These are phyloP conservation scores for Hemichromis elongatus DNA, from an alignment of 2,113 vertebrate species.

Conservation along the genomic window DNA sequence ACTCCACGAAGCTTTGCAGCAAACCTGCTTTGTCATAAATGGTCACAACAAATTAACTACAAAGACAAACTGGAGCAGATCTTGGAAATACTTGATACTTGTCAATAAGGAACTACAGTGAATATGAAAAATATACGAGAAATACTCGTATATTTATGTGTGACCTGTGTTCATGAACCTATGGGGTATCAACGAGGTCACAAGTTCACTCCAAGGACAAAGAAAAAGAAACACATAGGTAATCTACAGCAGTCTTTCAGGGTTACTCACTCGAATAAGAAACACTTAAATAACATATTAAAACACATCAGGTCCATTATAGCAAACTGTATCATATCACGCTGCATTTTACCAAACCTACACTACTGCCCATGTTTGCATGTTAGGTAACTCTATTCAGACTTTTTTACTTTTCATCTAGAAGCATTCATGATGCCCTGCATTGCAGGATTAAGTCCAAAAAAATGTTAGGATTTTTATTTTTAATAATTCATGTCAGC, in stretches of 20 bases:
- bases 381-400: not conserved
- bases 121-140: conserved; percentile 33
- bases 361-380: not conserved
- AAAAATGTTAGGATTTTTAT: not conserved
- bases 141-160: conserved; percentile 17
- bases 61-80: conserved; percentile 46
- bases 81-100: conserved; percentile 18
- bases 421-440: not conserved
- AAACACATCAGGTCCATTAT: not conserved
- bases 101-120: conserved; percentile 18
- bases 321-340: not conserved
- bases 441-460: not conserved
- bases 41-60: conserved; percentile 44
- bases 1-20: conserved; percentile 44
- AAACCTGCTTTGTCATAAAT: conserved; percentile 22
- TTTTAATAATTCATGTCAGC: not conserved
- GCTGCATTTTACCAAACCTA: not conserved
- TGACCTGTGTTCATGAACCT: conserved; percentile 13
- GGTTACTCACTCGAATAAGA: not conserved
- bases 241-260: conserved; percentile 23
- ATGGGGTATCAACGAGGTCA: conserved; percentile 9
- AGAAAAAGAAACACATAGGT: not conserved
- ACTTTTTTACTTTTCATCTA: not conserved
- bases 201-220: conserved; percentile 42
- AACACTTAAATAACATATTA: not conserved